Base-by-base conservation (phyloP, 2,888 invertebrate species). In the Crocallis elinguaria region DNA sequence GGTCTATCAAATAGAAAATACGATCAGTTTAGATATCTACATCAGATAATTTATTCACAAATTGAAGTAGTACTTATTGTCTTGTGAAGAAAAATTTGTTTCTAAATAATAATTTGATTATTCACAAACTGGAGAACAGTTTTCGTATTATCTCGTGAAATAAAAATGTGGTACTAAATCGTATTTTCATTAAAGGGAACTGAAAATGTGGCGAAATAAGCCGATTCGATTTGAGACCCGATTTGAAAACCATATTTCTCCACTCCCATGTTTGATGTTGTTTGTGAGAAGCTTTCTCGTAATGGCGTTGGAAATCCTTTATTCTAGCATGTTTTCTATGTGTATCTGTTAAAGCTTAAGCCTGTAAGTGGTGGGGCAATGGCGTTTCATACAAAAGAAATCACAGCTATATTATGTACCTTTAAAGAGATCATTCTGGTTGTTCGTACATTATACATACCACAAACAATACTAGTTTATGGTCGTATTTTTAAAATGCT, bases 11-110 rank as follows among this genome's bases (percentile, higher is more conserved):
- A 52, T 35, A 35, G 27, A 36, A 46, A 45, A 42, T 12, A 38
- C 33, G 32, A 42, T 27, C 29, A 16, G 38, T 27, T 49, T 36
- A 27, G 29, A 21, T 46, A 38, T 33, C 9, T 27, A 32, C 45
- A 51, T 45, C 27, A 45, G 19, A 39, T 39, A 45, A 45, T 41
- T 36, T 53, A 53, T 53, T 48, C 42, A 37, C 32, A 37, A 53
- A 48, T 37, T 8, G 23, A 11, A 30, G 25, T 37, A 17, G 37
- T 36, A 21, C 3, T 4, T 46, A 19, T 45, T 37, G 32, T 48
- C 43, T 52, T 35, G 41, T 21, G 53, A 43, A 42, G 43, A 43
- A 41, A 25, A 44, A 55, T 25, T 29, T 32, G 3, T 23, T 17
- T 23, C 11, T 36, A 7, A 14, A 50, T n/a, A n/a, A n/a, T n/a